phyloP scores from a whole-genome alignment of 2,888 invertebrate species.

The Seladonia tumulorum region DNA sequence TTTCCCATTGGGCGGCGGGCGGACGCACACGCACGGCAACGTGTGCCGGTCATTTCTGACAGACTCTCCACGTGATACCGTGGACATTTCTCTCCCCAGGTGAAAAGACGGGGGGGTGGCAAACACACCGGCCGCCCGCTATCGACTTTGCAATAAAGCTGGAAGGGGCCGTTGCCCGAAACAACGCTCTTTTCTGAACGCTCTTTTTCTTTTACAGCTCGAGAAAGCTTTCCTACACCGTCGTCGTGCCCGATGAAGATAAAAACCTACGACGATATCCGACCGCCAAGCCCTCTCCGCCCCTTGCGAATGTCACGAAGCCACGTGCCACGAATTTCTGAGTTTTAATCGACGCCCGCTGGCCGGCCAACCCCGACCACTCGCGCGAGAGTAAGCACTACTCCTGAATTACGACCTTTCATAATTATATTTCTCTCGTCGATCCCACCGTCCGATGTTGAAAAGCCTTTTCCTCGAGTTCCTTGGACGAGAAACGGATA shows the following conservation, averaged over 20 bases:
- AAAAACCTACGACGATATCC: slow-evolving; percentile 31
- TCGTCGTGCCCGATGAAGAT: slow-evolving; percentile 33
- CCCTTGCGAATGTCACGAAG: slow-evolving; percentile 38
- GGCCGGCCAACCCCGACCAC: neutral
- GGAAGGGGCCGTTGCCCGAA: slow-evolving; percentile 46
- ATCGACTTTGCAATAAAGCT: slow-evolving; percentile 52
- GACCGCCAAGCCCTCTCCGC: neutral
- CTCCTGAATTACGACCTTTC: neutral
- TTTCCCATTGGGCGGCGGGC: neutral
- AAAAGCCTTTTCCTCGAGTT: neutral
- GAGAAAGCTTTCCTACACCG: slow-evolving; percentile 2
- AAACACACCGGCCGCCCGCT: neutral
- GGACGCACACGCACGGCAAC: neutral
- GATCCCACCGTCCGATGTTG: neutral
- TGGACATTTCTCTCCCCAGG: slow-evolving; percentile 8
- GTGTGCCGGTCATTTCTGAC: slow-evolving; percentile 25
- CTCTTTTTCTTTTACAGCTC: slow-evolving; percentile 14
- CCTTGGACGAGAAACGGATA: neutral
- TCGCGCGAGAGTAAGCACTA: neutral
- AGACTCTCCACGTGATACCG: slow-evolving; percentile 17
- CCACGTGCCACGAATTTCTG: slow-evolving; percentile 25
- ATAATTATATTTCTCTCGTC: neutral
- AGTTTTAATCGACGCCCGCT: neutral
- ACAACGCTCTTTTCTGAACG: slow-evolving; percentile 23
- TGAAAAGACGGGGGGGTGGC: neutral